phyloP scores from a whole-genome alignment of 2,113 vertebrate species.

The Solea solea region DNA sequence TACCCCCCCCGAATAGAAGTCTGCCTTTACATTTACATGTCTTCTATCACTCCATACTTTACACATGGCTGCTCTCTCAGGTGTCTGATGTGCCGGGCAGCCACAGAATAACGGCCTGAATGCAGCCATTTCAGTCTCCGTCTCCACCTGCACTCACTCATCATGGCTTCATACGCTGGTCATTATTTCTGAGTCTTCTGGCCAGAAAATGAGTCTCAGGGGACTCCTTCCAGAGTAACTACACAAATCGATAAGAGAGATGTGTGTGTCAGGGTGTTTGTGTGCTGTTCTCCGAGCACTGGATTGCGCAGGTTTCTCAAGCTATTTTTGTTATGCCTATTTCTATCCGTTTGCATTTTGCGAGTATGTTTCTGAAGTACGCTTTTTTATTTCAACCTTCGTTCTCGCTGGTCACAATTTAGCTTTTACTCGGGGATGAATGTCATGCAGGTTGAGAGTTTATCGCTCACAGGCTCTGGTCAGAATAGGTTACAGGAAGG shows the following conservation, averaged over 20 bases:
- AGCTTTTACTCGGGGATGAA: constrained; percentile 16
- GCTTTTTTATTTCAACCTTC: constrained; percentile 7
- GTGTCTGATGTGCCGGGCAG: not conserved
- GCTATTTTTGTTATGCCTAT: not conserved
- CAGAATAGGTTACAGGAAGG: constrained; percentile 38
- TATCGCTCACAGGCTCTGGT: constrained; percentile 22
- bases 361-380: not conserved
- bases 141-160: not conserved
- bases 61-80: too few relatives aligned
- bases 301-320: not conserved
- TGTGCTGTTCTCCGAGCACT: not conserved
- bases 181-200: constrained; percentile 12
- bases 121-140: not conserved
- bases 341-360: not conserved
- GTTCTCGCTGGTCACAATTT: not conserved
- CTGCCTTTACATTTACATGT: not conserved
- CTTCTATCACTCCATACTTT: not conserved
- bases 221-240: not conserved
- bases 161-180: not conserved
- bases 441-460: constrained; percentile 26
- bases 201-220: not conserved
- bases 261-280: not conserved
- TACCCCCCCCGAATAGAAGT: too few relatives aligned
- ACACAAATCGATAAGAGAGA: constrained; percentile 32
- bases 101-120: not conserved